Evolutionary conservation across 1,140 invertebrate species (phyloP).

Genomic region (Microplitis demolitor): DNA sequence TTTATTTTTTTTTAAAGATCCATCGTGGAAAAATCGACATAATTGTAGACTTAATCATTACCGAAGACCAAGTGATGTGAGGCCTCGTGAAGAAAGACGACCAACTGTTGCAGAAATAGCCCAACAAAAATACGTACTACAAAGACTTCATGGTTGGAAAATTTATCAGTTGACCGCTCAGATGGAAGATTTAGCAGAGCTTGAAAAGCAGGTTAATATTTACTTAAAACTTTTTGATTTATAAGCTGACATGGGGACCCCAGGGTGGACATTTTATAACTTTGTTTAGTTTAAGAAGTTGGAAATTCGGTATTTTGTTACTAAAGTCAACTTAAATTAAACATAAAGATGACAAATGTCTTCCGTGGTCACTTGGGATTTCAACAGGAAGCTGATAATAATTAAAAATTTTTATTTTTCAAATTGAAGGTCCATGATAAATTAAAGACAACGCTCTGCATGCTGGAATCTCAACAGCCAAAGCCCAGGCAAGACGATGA

Average conservation of each 20-base stretch:
- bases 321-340: no score
- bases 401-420: conserved; percentile 19
- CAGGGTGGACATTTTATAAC: no score
- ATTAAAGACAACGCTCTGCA: conserved; percentile 68
- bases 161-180: conserved; percentile 88
- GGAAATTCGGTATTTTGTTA: no score
- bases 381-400: background rate
- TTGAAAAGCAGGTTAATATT: conserved; percentile 61
- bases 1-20: conserved; percentile 48
- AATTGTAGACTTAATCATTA: conserved; percentile 81
- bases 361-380: background rate
- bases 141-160: conserved; percentile 95
- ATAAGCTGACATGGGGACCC: background rate
- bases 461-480: conserved; percentile 68
- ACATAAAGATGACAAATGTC: no score
- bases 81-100: conserved; percentile 81
- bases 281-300: background rate
- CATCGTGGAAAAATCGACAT: conserved; percentile 61
- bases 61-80: conserved; percentile 84
- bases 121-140: conserved; percentile 83
- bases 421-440: conserved; percentile 65
- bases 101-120: conserved; percentile 87
- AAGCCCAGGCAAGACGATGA: conserved; percentile 67
- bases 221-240: conserved; percentile 55
- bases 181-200: conserved; percentile 86